Evolutionary conservation across 1,140 invertebrate species (phyloP), one percentile per base, ranked within the genome.

Genomic region (Lepidurus apus): DNA sequence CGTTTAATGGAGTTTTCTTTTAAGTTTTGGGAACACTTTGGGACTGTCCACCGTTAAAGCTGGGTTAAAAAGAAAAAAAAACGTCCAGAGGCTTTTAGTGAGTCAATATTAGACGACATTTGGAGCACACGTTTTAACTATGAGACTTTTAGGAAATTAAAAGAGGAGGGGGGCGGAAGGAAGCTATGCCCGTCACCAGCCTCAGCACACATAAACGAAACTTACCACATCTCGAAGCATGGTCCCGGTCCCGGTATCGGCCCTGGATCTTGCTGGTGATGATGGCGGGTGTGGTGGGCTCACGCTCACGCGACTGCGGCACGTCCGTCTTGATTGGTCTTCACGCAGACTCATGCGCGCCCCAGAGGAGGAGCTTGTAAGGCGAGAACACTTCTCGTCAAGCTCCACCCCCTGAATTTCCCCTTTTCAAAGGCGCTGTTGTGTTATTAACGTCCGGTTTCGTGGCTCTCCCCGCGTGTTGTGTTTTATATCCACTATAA

Each of bases 401-500:
- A 21, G 21, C 53, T 65, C 53, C 53, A 21, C 53, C 53, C 53
- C 0, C 9, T 34, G 34, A 34, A 34, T 34, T 65, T 65, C 21
- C 53, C 17, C 53, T 13, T 65, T 65, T 7, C 17, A 65, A 65
- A 21, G 53, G 53, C 21, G 53, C 8, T 65, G 53, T 65, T 65
- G n/a, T 65, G 53, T 21, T 65, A 65, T 65, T 65, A 65, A 65
- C 53, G 53, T 65, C 53, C 53, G 53, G 53, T 65, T 65, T 65
- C 21, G 53, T 65, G 6, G 53, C 17, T 65, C 53, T 65, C 53
- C 34, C 53, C 53, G 53, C 53, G 53, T 65, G 53, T 65, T 65
- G 53, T 65, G 53, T 65, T 65, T 65, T 65, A 65, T 65, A 65
- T 65, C 53, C 53, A 65, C 53, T 65, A 65, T 65, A 65, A 65